Evolutionary conservation across 23 tunicate genomes (phyloP), one percentile per base, ranked within the genome.

Genomic region (Ciona savignyi): DNA sequence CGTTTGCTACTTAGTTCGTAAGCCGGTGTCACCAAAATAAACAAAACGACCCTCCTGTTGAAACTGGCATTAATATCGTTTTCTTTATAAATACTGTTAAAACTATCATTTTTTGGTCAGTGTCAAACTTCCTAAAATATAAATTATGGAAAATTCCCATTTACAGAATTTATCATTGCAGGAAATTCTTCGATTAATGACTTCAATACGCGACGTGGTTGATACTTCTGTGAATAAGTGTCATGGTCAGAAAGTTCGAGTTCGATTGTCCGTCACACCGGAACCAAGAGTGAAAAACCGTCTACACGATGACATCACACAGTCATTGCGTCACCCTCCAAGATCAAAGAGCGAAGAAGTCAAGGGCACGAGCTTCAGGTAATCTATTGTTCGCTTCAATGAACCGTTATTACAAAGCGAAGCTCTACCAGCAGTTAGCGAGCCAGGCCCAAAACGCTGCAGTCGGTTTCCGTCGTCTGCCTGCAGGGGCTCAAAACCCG

Each of bases 191-290:
- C 80, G 75, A 25, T 33, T 83, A 25, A 83, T 83, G 81, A 65
- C 70, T 9, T 83, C 88, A 28, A 83, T 83, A 4, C 78, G 78
- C 31, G 88, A 83, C 60, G 81, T 72, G 30, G 68, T 83, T 28
- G 72, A 81, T 42, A 42, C 56, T 42, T 42, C 56, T 9, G 56
- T 42, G 56, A 42, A 42, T 6, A 42, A 42, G 56, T 42, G 56
- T 15, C 56, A 42, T 6, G 56, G 56, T 42, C 56, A 42, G 56
- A 42, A 15, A 15, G 56, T 42, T 6, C 79, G 86, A 0, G 88
- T 83, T 15, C 80, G 81, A 20, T 35, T 83, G 34, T 83, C 88
- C 32, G 88, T 83, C 70, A 42, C 56, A 6, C 56, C 56, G 56
- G 56, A 42, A 42, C 56, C 56, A 42, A 42, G 56, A 15, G 15